Base-by-base conservation (phyloP, 2,797 vertebrate genomes). In the Mycteria americana region DNA sequence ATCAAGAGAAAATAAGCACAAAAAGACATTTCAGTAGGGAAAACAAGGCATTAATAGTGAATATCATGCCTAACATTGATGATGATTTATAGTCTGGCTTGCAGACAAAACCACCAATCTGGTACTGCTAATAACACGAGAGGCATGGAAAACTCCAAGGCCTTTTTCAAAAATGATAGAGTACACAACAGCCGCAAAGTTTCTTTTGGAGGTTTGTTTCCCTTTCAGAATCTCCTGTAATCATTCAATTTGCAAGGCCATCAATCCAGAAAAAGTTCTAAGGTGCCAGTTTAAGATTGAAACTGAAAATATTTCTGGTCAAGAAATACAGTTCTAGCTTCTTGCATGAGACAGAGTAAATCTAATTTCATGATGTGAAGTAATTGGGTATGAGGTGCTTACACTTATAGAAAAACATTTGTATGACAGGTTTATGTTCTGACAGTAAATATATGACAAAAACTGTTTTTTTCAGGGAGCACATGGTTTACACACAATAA, bases 81-180 rank as follows among this genome's bases (percentile, higher is more conserved):
- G 85, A 74, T 97, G 95, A 98, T 98, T 97, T 98, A 98, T 95
- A 69, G 78, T 37, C 68, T 95, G 92, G 76, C 89, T 97, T 92
- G 76, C 35, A 95, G 76, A 95, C 94, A 97, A 97, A 96, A 92
- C 76, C 91, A 89, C 92, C 83, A 86, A 91, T 92, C 92, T 88
- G 43, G 81, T 93, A 28, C 64, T 74, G 85, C 88, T 96, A 97
- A 96, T 83, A 95, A 91, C 77, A 88, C 1, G 7, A 62, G 79
- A 95, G 57, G 13, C 54, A 93, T 62, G 91, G 84, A 95, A 96
- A 98, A 95, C 77, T 93, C 90, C 77, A 89, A 92, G 64, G 9
- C 13, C 18, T 88, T 93, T 93, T 93, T 86, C 41, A 75, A 80
- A 97, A 95, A 93, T 80, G 77, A 82, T 79, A 78, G 54, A 95